phyloP scores from a whole-genome alignment of 1,140 invertebrate species.

The Lucilia cuprina region DNA sequence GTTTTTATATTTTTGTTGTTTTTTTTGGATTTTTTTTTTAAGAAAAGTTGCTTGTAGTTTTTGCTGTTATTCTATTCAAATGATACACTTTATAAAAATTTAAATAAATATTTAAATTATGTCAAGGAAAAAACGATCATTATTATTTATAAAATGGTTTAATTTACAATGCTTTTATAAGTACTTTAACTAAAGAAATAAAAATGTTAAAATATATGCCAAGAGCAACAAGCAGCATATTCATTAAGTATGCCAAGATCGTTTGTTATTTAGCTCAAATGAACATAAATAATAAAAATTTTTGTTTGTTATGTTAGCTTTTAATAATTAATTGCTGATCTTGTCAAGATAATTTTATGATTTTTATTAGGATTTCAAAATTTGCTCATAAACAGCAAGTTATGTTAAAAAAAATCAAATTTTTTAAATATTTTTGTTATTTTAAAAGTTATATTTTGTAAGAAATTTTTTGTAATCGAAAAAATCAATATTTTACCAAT shows the following conservation, averaged over 20 bases:
- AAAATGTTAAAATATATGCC: not conserved
- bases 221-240: too few relatives aligned
- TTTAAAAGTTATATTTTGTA: too few relatives aligned
- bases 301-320: not conserved
- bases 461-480: not conserved
- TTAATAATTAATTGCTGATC: not conserved
- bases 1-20: not conserved
- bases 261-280: not conserved
- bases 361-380: not conserved
- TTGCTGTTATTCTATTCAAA: not conserved
- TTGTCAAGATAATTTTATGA: not conserved
- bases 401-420: not conserved
- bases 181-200: not conserved
- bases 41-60: not conserved
- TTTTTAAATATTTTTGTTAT: too few relatives aligned
- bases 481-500: conserved; percentile 6
- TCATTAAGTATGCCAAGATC: not conserved
- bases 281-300: not conserved
- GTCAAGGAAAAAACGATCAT: not conserved
- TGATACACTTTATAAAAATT: conserved; percentile 10
- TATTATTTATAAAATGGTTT: not conserved
- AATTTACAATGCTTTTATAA: not conserved
- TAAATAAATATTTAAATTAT: not conserved
- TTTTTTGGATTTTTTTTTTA: too few relatives aligned
- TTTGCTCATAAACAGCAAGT: not conserved